phyloP scores from a whole-genome alignment of 2,888 invertebrate genomes.

The Fragum fragum region DNA sequence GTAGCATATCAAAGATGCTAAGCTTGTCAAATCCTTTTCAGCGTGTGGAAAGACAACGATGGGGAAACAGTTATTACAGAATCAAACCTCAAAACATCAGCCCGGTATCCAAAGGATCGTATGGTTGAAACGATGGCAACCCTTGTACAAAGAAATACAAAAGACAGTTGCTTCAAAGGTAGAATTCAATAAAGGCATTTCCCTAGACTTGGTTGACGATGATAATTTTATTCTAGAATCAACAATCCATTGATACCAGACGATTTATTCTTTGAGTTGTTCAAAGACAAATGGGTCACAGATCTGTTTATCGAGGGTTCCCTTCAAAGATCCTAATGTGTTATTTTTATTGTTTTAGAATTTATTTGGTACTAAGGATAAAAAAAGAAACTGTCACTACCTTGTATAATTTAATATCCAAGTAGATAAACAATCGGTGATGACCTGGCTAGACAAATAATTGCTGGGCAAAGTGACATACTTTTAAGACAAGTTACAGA shows the following conservation, averaged over 20 bases:
- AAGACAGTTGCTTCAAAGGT: conserved; percentile 42
- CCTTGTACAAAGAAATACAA: conserved; percentile 38
- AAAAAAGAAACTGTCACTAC: conserved; percentile 36
- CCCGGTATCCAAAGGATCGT: conserved; percentile 56
- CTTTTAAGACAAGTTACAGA: conserved; percentile 34
- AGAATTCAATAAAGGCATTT: conserved; percentile 57
- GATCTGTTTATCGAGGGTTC: conserved; percentile 55
- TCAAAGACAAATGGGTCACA: conserved; percentile 42
- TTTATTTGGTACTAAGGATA: conserved; percentile 36
- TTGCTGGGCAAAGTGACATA: conserved; percentile 34
- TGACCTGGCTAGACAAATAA: conserved; percentile 47
- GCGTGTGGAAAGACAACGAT: conserved; percentile 42
- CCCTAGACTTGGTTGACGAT: conserved; percentile 38
- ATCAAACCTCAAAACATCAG: conserved; percentile 28
- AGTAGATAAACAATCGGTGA: conserved; percentile 13
- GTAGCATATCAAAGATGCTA: no score
- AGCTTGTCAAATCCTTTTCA: no score
- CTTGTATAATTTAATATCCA: conserved; percentile 33
- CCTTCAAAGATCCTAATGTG: conserved; percentile 27
- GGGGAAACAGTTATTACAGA: conserved; percentile 29
- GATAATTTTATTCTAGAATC: conserved; percentile 46
- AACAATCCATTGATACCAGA: conserved; percentile 57
- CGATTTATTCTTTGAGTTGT: conserved; percentile 35
- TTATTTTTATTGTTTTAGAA: conserved; percentile 31
- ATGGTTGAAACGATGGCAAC: conserved; percentile 62